Evolutionary conservation across 2,888 invertebrate species (phyloP).

Genomic region (Acrobasis suavella): DNA sequence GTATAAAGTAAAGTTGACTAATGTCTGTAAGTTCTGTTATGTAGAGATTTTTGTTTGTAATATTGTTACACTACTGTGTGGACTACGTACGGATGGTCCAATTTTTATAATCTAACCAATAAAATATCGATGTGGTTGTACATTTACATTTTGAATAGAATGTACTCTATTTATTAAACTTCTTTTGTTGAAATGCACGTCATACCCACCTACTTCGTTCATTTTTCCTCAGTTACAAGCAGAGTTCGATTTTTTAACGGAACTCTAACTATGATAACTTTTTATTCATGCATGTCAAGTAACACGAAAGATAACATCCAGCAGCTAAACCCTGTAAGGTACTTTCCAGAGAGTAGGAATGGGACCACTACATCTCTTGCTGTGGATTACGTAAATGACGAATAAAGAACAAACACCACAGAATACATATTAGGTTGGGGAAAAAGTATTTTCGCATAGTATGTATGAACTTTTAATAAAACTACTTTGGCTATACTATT

Average conservation of each 20-base stretch:
- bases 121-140: constrained; percentile 83
- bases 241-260: not conserved
- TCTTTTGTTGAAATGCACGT: constrained; percentile 68
- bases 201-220: constrained; percentile 55
- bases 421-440: too few relatives aligned
- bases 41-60: constrained; percentile 83
- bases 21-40: constrained; percentile 82
- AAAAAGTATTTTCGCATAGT: too few relatives aligned
- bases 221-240: not conserved
- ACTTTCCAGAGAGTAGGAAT: too few relatives aligned
- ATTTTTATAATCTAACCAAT: constrained; percentile 83
- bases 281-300: too few relatives aligned
- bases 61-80: constrained; percentile 79
- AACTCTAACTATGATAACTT: too few relatives aligned
- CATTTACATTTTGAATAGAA: constrained; percentile 81
- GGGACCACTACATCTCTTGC: too few relatives aligned
- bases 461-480: too few relatives aligned
- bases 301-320: too few relatives aligned
- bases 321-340: too few relatives aligned
- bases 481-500: too few relatives aligned
- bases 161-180: constrained; percentile 79
- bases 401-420: too few relatives aligned
- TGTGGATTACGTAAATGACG: too few relatives aligned
- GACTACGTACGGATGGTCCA: constrained; percentile 78
- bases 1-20: constrained; percentile 82